Evolutionary conservation across 2,888 invertebrate genomes (phyloP).

Genomic region (Chrysina gloriosa): DNA sequence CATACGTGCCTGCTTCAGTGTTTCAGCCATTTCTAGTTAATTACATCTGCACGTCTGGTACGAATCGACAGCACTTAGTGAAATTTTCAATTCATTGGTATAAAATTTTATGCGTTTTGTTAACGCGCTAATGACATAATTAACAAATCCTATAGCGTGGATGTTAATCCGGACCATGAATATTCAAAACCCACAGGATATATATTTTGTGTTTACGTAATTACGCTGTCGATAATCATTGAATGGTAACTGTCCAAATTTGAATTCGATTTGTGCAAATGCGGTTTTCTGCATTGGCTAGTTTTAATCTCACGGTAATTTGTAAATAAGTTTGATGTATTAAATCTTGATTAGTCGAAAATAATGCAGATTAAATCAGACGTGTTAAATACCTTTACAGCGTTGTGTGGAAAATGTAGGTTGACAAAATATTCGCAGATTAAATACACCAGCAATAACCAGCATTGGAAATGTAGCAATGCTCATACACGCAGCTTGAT

Average conservation of each 20-base stretch:
- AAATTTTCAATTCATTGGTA: constrained; percentile 7
- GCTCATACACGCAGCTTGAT: too few relatives aligned
- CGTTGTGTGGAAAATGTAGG: neutral
- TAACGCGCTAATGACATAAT: constrained; percentile 27
- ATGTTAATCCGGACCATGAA: constrained; percentile 32
- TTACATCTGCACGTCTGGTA: neutral
- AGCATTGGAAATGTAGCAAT: too few relatives aligned
- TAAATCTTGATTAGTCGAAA: constrained; percentile 11
- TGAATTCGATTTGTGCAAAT: constrained; percentile 35
- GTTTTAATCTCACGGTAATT: constrained; percentile 12
- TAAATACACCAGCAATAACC: too few relatives aligned
- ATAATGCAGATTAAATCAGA: neutral
- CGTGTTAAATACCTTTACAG: neutral
- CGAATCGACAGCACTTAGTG: neutral
- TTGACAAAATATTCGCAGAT: too few relatives aligned
- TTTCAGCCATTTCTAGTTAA: neutral
- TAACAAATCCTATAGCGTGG: constrained; percentile 26
- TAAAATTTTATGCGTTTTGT: neutral
- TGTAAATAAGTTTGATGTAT: constrained; percentile 20
- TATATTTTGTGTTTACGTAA: constrained; percentile 52
- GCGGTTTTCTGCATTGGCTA: constrained; percentile 12
- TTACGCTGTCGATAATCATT: constrained; percentile 51
- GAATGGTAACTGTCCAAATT: constrained; percentile 46
- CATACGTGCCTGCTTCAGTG: too few relatives aligned
- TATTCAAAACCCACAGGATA: constrained; percentile 49